Evolutionary conservation across 2,113 vertebrate species (phyloP).

Genomic region (Harpagus bidentatus): DNA sequence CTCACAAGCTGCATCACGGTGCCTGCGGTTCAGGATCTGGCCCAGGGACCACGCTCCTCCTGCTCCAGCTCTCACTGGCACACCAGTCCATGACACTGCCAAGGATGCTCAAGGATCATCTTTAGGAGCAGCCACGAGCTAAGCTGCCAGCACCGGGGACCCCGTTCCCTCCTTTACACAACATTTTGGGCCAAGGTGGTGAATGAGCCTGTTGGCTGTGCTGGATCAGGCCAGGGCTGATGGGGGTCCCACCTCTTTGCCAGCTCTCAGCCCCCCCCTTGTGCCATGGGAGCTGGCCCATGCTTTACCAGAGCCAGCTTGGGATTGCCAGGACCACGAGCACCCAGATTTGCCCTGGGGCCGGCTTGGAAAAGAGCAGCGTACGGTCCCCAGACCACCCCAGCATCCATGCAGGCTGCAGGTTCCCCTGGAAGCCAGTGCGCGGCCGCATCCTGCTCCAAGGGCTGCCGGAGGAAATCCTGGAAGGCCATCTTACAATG

Average conservation of each 20-base stretch:
- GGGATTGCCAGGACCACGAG: background rate
- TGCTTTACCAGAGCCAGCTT: background rate
- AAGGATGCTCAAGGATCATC: background rate
- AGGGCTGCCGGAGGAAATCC: constrained; percentile 51
- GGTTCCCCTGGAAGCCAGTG: constrained; percentile 6
- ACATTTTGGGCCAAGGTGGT: background rate
- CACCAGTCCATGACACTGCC: background rate
- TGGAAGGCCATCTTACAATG: constrained; percentile 52
- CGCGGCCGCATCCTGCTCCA: background rate
- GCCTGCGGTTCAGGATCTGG: fast-evolving
- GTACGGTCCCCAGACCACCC: background rate
- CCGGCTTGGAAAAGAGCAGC: background rate
- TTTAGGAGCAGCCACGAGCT: background rate
- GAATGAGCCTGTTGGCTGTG: background rate
- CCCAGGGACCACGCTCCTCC: background rate
- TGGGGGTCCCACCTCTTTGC: background rate
- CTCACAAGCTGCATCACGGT: background rate
- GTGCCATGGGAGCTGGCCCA: fast-evolving
- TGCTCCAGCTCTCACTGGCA: background rate
- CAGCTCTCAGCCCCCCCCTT: background rate
- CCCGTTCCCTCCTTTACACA: fast-evolving
- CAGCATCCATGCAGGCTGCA: background rate
- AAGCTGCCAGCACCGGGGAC: background rate
- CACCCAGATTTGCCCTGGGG: fast-evolving
- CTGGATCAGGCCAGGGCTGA: background rate